Base-by-base conservation (phyloP, 2,113 vertebrate genomes). In the Clarias gariepinus region DNA sequence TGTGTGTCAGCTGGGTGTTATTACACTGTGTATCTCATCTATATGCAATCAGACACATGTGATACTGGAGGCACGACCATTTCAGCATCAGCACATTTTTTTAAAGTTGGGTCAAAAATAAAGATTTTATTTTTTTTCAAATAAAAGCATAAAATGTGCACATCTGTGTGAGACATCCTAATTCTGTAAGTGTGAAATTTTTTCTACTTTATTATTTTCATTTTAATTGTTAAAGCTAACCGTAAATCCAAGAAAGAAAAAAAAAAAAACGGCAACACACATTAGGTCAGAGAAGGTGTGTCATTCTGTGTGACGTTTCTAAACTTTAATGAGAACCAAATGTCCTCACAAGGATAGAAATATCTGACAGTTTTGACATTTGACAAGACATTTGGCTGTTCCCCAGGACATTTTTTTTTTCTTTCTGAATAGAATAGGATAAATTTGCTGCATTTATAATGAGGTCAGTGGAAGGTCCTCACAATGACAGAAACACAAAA, bases 21-120 rank as follows among this genome's bases (percentile, higher is more conserved):
- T 85, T 89, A 78, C 52, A 60, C 80, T 76, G 74, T 76, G 58
- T 76, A 86, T 86, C 66, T 66, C 81, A 74, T 84, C 76, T 64
- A 81, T 84, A 77, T 81, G 64, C 52, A 84, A 81, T 87, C 82
- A 84, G 84, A 84, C 76, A 61, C 77, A 81, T 57, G 52, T 33
- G 18, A 69, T 53, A 10, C 66, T 84, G 71, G 36, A 74, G 64
- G 21, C 28, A 13, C 15, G 30, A 41, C 66, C 60, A 52, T 36
- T 4, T 85, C 12, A 23, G 33, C 21, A 47, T 25, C 11, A 28
- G 21, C 15, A 66, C 33, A 19, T 71, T 86, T 25, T 13, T 8
- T 71, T 21, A 63, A 1, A 33, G 71, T 16, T 52, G 10, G 28
- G 68, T 47, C 15, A 82, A 84, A 71, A 81, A 36, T 21, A 25